Evolutionary conservation across 2,113 vertebrate species (phyloP).

Genomic region (Scophthalmus maximus): DNA sequence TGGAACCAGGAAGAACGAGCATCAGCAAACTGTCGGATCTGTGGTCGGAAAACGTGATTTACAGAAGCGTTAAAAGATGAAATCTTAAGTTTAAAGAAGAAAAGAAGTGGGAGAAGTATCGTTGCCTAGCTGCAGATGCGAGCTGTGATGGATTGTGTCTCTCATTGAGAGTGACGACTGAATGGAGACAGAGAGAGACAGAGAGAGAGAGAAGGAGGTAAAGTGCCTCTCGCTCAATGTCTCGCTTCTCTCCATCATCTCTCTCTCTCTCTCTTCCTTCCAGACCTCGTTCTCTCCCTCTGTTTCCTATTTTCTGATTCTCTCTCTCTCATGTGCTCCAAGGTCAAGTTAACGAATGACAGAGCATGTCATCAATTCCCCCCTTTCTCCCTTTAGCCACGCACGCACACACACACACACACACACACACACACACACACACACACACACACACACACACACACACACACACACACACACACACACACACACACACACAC

Average conservation of each 20-base stretch:
- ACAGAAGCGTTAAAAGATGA: not conserved
- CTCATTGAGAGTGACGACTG: constrained; percentile 56
- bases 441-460: constrained; percentile 16
- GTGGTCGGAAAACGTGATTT: too few species aligned
- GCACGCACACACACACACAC: constrained; percentile 12
- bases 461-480: constrained; percentile 3
- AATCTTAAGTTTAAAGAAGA: constrained; percentile 3
- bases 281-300: not conserved
- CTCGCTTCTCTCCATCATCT: constrained; percentile 10
- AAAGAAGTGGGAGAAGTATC: not conserved
- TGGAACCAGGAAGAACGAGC: too few species aligned
- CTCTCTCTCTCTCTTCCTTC: not conserved
- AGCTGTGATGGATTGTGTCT: constrained; percentile 61
- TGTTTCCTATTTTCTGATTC: not conserved
- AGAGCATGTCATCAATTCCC: constrained; percentile 56
- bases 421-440: constrained; percentile 19
- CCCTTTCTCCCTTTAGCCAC: constrained; percentile 28
- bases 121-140: constrained; percentile 35
- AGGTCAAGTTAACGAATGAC: constrained; percentile 57
- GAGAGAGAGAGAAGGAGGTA: constrained; percentile 31
- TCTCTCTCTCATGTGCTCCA: constrained; percentile 17
- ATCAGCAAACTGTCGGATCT: too few species aligned
- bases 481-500: constrained; percentile 15
- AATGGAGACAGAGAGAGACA: constrained; percentile 19
- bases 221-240: constrained; percentile 5